Base-by-base conservation (phyloP, 2,888 invertebrate species). In the Lithosia quadra region DNA sequence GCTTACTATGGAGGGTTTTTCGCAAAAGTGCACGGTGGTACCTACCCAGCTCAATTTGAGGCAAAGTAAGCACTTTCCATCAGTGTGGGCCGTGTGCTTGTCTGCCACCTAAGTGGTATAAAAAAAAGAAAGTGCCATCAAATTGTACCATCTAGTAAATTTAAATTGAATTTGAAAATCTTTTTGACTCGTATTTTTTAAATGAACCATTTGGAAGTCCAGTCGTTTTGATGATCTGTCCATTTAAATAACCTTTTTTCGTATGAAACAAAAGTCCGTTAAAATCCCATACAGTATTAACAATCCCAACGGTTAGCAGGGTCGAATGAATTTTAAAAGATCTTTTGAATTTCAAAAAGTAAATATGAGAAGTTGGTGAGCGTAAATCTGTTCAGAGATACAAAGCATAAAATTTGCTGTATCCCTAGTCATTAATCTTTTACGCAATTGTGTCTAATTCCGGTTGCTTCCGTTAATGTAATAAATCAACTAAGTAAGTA, bases 401-500 rank as follows among this genome's bases (percentile, higher is more conserved):
- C 79, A 79, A 83, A 84, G 87, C 88, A 87, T 89, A 87, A 89
- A 91, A 91, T 87, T 88, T 85, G 86, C 82, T 86, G 87, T 87
- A 87, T 87, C 86, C 88, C 68, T 55, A 74, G 82, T 83, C 90
- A 91, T 92, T 91, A 91, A 92, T 92, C 92, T 90, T 88, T 74
- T 74, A 84, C 78, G 88, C 90, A 91, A 90, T 90, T 91, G 90
- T 91, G 88, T 89, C 89, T 90, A 90, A 91, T 91, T 90, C 89
- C 86, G 83, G 83, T 82, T 85, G 85, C 88, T 90, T 89, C 86
- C 88, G 87, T 83, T 83, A 84, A 79, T 81, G 84, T 88, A 88
- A 91, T 91, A 91, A 91, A 91, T 91, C 91, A 91, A 88, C 84
- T 80, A 84, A 88, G 84, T 86, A 87, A 86, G 71, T 76, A 74